Base-by-base conservation (phyloP, 2,797 vertebrate genomes). In the Anableps anableps region DNA sequence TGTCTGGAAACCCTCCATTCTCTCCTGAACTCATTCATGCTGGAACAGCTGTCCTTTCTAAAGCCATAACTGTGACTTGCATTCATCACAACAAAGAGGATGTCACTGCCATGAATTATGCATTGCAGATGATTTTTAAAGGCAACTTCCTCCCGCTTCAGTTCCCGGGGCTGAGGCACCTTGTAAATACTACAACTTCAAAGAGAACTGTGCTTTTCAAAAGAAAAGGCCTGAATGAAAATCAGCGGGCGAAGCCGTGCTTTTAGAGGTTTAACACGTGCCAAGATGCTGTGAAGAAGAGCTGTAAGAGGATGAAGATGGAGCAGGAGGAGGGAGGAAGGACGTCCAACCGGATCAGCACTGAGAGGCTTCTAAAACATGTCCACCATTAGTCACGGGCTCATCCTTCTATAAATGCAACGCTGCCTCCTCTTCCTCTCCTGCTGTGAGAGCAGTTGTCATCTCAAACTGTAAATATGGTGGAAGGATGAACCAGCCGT, bases 391-490 rank as follows among this genome's bases (percentile, higher is more conserved):
- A 76, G 79, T 77, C 75, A 60, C 74, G 78, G 74, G 82, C 75
- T 74, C 80, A 53, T 68, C 55, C 76, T 60, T 29, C 74, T 53
- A 10, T 26, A 55, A 55, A 9, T n/a, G 26, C 48, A 50, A 19
- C 48, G 45, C 70, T 17, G 14, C 73, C 70, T 80, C 78, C 48
- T 79, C 75, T 73, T 48, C 77, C 72, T 47, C 83, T 41, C 45
- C 68, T 17, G 38, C 71, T 45, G 60, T 21, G 55, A 70, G 71
- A 78, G 79, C 76, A 68, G 85, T 77, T 88, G 86, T 89, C 85
- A 82, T 55, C 87, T 80, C 91, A 66, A 73, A 85, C 84, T 84
- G 94, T 94, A 96, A 94, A 95, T 94, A 94, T 92, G 88, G 81
- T 17, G 48, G 80, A 80, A 78, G 88, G 93, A 96, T 92, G 94